Evolutionary conservation across 2,113 vertebrate species (phyloP), one percentile per base, ranked within the genome.

Genomic region (Aldabrachelys gigantea): DNA sequence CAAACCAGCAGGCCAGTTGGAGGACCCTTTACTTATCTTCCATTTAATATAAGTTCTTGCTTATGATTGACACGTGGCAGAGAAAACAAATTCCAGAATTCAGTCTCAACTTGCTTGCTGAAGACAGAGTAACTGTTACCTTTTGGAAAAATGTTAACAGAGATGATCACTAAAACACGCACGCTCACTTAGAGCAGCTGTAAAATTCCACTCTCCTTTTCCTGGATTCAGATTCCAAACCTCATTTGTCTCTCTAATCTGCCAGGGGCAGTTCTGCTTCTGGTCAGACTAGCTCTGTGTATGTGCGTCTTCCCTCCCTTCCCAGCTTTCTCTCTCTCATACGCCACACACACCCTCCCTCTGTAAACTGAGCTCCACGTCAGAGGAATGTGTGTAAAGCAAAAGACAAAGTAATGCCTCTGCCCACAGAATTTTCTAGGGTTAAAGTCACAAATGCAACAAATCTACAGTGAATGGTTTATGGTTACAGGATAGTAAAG

Each of bases 151-250:
- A 98, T 41, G 80, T 83, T 92, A 97, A 96, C 93, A 96, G 91
- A 96, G 92, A 88, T 62, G 97, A 97, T 95, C 87, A 31, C 96
- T 97, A 47, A 92, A 91, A 97, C 90, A 88, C 10, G 94, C 95
- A 93, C 84, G 29, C 54, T 76, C 94, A 94, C 91, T 56, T 57
- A 44, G 54, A 93, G 98, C 97, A 69, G 97, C 98, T 97, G 98
- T 98, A 98, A 98, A 98, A 98, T 98, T 98, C 98, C 98, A 98
- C 98, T 98, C 96, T 95, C 92, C 44, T 87, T 84, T 93, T 93
- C 97, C 93, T 80, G 94, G 72, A 93, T 95, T 97, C 93, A 56
- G 52, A 94, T 96, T 98, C 97, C 88, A 89, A 89, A 94, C 93
- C 95, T 94, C 52, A 29, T 95, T 97, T 96, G 91, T 96, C 97